Evolutionary conservation across 2,888 invertebrate species (phyloP).

Genomic region (Trichogramma evanescens): DNA sequence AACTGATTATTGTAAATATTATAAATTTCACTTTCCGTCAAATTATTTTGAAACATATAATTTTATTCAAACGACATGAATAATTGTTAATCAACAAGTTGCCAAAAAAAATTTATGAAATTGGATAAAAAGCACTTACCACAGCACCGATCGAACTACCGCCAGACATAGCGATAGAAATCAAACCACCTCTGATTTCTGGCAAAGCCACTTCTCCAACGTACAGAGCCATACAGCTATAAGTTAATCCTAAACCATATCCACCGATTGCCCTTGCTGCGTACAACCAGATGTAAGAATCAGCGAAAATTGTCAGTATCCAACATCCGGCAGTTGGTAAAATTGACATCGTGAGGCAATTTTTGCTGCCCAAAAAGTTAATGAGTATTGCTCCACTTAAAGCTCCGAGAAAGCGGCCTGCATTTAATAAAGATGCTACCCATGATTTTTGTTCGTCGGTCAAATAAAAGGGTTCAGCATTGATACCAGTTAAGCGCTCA

Average conservation of each 20-base stretch:
- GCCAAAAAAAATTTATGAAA: too few species aligned
- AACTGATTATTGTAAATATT: too few species aligned
- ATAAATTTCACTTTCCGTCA: too few species aligned
- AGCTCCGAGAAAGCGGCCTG: conserved; percentile 32
- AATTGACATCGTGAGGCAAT: conserved; percentile 21
- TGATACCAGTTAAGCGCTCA: conserved; percentile 25
- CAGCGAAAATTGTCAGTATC: conserved; percentile 24
- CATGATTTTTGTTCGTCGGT: conserved; percentile 29
- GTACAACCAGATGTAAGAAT: conserved; percentile 27
- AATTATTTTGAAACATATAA: too few species aligned
- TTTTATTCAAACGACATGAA: too few species aligned
- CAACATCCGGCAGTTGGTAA: conserved; percentile 27
- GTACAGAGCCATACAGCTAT: conserved; percentile 32
- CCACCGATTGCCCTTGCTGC: conserved; percentile 25
- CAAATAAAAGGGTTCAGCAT: conserved; percentile 21
- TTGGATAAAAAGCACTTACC: not conserved
- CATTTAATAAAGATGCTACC: conserved; percentile 31
- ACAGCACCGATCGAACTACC: conserved; percentile 4
- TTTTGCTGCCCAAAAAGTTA: conserved; percentile 28
- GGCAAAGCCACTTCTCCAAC: conserved; percentile 34
- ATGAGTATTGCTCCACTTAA: conserved; percentile 24
- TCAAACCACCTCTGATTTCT: conserved; percentile 35
- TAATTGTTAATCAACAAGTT: too few species aligned
- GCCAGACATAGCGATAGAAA: conserved; percentile 32
- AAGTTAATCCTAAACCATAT: conserved; percentile 30